Evolutionary conservation across 2,888 invertebrate species (phyloP).

Genomic region (Cistogaster globosa): DNA sequence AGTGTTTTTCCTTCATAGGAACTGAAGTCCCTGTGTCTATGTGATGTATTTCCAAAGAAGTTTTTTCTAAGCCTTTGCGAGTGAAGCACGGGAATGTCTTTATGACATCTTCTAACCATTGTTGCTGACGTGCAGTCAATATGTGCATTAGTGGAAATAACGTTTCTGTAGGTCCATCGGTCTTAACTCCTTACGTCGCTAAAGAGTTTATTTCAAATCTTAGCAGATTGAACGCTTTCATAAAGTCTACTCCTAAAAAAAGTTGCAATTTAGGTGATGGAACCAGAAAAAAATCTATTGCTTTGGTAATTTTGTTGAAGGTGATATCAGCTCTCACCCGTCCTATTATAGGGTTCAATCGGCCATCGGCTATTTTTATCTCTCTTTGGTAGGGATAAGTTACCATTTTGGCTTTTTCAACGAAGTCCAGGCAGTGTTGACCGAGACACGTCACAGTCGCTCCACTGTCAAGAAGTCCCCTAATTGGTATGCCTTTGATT

Average conservation of each 20-base stretch:
- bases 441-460: conserved; percentile 1
- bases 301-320: neutral
- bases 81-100: too few species aligned
- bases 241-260: neutral
- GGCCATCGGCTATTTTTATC: neutral
- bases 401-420: neutral
- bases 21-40: neutral
- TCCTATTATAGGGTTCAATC: neutral
- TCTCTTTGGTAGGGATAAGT: neutral
- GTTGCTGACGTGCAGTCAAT: too few species aligned
- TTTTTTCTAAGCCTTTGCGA: neutral
- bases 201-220: neutral
- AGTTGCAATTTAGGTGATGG: neutral
- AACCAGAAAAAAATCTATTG: neutral
- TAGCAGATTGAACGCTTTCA: neutral
- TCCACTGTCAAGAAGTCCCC: conserved; percentile 11
- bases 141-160: neutral
- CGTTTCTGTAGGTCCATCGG: neutral
- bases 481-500: neutral
- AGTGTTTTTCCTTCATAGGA: conserved; percentile 18
- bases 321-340: neutral
- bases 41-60: neutral
- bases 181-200: neutral
- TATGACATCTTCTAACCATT: too few species aligned
- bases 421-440: neutral